A percentile compares a stretch with the other conserved stretches of the same genome.
Conservation (phyloP, 2,113 vertebrate genomes). For the Leptosomus discolor region DNA sequence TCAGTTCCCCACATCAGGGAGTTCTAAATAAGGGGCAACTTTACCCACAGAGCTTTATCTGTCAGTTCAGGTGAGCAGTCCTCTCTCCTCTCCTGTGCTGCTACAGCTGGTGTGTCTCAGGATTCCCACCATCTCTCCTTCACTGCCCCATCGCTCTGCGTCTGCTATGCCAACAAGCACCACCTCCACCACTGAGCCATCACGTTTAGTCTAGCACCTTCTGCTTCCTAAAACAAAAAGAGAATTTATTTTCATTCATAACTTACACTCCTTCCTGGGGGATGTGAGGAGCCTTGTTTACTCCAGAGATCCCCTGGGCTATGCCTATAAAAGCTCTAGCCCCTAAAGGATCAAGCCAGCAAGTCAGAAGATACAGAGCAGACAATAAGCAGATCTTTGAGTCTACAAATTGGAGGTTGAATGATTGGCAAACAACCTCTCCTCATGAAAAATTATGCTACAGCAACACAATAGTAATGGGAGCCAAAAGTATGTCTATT, state of each 20-base stretch:
- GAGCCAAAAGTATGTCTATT: slow-evolving; percentile 68
- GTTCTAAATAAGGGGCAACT: not conserved
- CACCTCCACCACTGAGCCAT: not conserved
- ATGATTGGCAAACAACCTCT: slow-evolving; percentile 43
- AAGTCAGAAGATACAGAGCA: not conserved
- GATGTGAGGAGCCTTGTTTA: not conserved
- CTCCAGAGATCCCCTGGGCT: not conserved
- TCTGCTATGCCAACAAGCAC: fast-evolving
- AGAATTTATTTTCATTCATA: not conserved
- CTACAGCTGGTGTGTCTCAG: not conserved
- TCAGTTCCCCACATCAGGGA: not conserved
- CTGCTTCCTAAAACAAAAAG: not conserved
- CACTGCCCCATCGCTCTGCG: fast-evolving
- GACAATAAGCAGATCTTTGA: slow-evolving; percentile 28
- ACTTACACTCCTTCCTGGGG: not conserved
- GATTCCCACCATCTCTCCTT: not conserved
- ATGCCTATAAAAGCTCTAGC: not conserved
- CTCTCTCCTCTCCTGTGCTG: fast-evolving
- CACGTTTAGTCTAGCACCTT: not conserved
- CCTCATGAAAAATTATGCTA: slow-evolving; percentile 52
- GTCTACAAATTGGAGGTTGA: slow-evolving; percentile 28
- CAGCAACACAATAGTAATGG: slow-evolving; percentile 53
- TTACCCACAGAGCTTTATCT: not conserved
- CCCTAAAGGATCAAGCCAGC: not conserved
- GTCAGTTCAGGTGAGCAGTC: not conserved